phyloP scores from a whole-genome alignment of 2,113 vertebrate species.

The Pseudopipra pipra region DNA sequence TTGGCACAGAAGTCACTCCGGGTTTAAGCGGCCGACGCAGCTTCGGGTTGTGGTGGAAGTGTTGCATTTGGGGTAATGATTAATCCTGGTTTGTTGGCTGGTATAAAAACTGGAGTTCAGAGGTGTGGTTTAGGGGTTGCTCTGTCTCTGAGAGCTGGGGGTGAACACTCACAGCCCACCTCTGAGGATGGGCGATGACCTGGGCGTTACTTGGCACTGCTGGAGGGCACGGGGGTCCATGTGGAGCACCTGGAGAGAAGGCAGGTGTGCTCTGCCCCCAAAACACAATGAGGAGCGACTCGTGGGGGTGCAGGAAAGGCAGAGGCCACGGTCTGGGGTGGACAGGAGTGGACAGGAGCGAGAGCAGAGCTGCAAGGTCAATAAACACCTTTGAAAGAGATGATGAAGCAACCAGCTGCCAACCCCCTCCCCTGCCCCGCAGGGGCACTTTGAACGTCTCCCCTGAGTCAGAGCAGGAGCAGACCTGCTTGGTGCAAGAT shows the following conservation, averaged over 20 bases:
- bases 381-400: neutral
- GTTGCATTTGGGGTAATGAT: neutral
- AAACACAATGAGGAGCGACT: neutral
- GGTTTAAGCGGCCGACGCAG: neutral
- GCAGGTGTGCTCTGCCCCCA: neutral
- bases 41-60: neutral
- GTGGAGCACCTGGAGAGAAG: neutral
- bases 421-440: constrained; percentile 9
- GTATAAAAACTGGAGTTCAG: neutral
- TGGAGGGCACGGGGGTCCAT: neutral
- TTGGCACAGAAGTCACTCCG: neutral
- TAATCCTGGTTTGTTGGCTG: neutral
- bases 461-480: neutral
- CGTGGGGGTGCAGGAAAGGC: fast-evolving
- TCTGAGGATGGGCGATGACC: neutral
- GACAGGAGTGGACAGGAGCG: neutral
- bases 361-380: neutral
- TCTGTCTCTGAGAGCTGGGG: neutral
- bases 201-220: neutral
- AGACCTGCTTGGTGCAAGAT: neutral
- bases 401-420: neutral
- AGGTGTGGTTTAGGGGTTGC: neutral
- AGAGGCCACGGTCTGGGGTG: neutral
- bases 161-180: neutral
- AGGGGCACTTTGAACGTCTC: constrained; percentile 19